Conservation (phyloP, 2,888 invertebrate genomes). For the Conistra vaccinii region DNA sequence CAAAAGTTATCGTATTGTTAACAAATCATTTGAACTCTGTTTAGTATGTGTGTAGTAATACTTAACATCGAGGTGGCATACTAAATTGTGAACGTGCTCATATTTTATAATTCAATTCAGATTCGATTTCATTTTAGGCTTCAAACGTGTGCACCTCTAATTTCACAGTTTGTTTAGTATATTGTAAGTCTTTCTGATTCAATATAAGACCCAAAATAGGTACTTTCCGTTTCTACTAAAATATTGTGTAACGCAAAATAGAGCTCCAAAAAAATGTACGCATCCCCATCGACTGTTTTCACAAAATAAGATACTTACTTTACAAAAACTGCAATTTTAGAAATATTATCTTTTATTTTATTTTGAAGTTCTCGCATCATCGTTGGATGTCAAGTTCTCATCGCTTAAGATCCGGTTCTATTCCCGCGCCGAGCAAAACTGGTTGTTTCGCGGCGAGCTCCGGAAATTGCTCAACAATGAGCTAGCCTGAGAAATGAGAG, state of each 20-base stretch:
- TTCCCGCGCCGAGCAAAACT: constrained; percentile 47
- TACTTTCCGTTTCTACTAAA: not conserved
- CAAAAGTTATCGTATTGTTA: not conserved
- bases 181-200: not conserved
- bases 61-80: constrained; percentile 6
- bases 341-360: not conserved
- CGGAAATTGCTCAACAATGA: constrained; percentile 67
- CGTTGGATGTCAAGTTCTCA: constrained; percentile 42
- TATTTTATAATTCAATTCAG: constrained; percentile 40
- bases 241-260: not conserved
- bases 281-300: not conserved
- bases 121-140: constrained; percentile 41
- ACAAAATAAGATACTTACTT: not conserved
- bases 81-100: constrained; percentile 35
- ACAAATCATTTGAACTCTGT: constrained; percentile 8
- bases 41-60: constrained; percentile 24
- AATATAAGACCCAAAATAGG: not conserved
- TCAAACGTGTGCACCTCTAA: constrained; percentile 10
- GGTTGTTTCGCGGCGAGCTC: constrained; percentile 50
- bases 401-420: constrained; percentile 46
- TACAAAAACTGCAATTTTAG: not conserved
- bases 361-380: constrained; percentile 11
- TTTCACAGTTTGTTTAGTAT: not conserved
- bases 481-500: constrained; percentile 43
- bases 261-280: not conserved